Evolutionary conservation across 2,113 vertebrate species (phyloP).

Genomic region (Nanorana parkeri): DNA sequence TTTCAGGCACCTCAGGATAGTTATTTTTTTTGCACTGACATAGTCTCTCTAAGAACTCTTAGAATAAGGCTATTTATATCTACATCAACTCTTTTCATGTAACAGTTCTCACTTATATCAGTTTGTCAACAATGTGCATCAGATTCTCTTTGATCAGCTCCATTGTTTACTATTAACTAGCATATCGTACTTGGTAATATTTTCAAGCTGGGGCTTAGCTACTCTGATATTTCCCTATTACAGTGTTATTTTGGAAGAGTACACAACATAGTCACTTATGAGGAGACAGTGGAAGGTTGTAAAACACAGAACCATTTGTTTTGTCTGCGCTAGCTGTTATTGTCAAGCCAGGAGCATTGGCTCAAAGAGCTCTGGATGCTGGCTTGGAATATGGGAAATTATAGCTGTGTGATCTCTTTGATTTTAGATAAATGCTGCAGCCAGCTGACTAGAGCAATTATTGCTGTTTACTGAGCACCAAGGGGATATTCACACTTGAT

Average conservation of each 20-base stretch:
- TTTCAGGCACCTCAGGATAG: too few species aligned
- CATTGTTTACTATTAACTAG: too few species aligned
- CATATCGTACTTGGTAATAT: not conserved
- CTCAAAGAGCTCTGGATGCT: conserved; percentile 63
- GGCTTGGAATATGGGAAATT: conserved; percentile 57
- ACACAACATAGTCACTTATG: conserved; percentile 33
- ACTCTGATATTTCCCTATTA: conserved; percentile 33
- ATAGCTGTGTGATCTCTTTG: conserved; percentile 46
- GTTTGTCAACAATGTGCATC: too few species aligned
- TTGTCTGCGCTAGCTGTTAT: conserved; percentile 50
- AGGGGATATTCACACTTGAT: conserved; percentile 44
- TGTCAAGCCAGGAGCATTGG: conserved; percentile 28
- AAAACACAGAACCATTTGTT: conserved; percentile 60
- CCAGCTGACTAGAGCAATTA: conserved; percentile 53
- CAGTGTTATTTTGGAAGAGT: not conserved
- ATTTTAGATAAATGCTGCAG: conserved; percentile 58
- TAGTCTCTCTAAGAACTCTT: too few species aligned
- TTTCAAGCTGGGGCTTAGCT: not conserved
- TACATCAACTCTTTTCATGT: too few species aligned
- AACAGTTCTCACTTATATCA: too few species aligned
- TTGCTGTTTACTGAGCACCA: conserved; percentile 30
- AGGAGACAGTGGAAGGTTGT: conserved; percentile 54
- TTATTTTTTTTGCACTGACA: too few species aligned
- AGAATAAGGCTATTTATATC: too few species aligned
- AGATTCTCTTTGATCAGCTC: too few species aligned